Conservation (phyloP, 2,797 vertebrate species). For the Chaenodraco wilsoni region DNA sequence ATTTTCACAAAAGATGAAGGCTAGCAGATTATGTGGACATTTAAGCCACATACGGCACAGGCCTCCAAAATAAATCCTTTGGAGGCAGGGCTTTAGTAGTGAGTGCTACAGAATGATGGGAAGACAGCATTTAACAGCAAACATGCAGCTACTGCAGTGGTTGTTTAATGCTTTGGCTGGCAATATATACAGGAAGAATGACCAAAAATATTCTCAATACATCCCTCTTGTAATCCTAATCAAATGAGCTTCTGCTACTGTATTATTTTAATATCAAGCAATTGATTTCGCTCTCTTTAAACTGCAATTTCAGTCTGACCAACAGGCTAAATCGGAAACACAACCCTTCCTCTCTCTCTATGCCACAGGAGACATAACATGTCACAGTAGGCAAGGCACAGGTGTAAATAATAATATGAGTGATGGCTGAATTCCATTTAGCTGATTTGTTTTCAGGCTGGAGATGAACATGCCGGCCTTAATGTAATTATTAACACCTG, state of each 20-base stretch:
- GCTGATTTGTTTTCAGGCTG: background rate
- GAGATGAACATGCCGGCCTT: background rate
- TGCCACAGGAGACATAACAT: background rate
- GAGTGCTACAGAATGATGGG: conserved; percentile 28
- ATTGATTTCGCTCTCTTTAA: background rate
- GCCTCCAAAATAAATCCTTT: conserved; percentile 60
- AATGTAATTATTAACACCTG: background rate
- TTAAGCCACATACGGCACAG: conserved; percentile 56
- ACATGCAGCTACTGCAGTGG: background rate
- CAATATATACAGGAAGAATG: background rate
- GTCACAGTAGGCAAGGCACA: background rate
- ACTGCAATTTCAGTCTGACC: background rate
- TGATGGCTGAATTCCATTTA: background rate
- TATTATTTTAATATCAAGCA: background rate
- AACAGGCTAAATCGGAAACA: background rate
- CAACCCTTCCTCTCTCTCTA: background rate
- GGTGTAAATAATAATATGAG: background rate
- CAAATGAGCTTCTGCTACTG: background rate
- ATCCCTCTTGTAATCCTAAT: background rate
- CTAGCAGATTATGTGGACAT: conserved; percentile 61
- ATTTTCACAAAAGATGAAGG: conserved; percentile 54
- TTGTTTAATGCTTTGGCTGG: background rate
- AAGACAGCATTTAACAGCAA: background rate
- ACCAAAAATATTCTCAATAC: background rate
- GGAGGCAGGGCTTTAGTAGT: conserved; percentile 29